phyloP scores from a whole-genome alignment of 2,797 vertebrate species.

The Lagodon rhomboides region DNA sequence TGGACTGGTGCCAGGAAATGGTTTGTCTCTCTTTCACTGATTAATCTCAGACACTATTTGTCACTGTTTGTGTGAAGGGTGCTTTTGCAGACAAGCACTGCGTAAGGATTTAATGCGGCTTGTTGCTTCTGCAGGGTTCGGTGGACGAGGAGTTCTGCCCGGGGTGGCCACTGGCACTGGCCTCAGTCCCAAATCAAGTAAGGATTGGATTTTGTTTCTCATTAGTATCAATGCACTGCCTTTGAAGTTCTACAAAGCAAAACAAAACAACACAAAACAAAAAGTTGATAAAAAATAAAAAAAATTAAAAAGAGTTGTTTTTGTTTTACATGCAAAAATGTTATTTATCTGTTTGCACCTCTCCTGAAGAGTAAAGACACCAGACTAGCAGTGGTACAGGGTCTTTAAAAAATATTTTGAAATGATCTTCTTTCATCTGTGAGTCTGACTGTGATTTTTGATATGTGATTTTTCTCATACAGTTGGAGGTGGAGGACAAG shows the following conservation, averaged over 20 bases:
- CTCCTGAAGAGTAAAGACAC: background rate
- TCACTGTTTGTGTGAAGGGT: conserved; percentile 6
- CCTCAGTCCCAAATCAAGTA: conserved; percentile 94
- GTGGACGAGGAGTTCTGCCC: conserved; percentile 90
- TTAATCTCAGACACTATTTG: conserved; percentile 14
- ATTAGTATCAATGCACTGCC: too few species aligned
- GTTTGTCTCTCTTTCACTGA: conserved; percentile 74
- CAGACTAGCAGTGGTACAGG: too few species aligned
- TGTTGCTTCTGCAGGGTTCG: conserved; percentile 77
- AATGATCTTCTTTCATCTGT: background rate
- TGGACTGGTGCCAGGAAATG: conserved; percentile 91
- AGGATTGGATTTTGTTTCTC: background rate
- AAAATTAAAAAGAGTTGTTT: background rate
- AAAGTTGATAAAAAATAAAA: background rate
- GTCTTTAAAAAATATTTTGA: too few species aligned
- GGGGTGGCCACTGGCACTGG: conserved; percentile 93
- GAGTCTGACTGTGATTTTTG: conserved; percentile 20
- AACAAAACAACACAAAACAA: background rate
- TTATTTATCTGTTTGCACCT: background rate
- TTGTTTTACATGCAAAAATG: background rate
- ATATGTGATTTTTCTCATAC: conserved; percentile 28
- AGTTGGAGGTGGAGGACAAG: conserved; percentile 72
- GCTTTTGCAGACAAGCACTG: background rate
- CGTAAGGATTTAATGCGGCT: background rate
- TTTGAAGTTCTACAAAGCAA: background rate